Conservation (phyloP, 2,888 invertebrate species). For the Rugalucina vietnamica region DNA sequence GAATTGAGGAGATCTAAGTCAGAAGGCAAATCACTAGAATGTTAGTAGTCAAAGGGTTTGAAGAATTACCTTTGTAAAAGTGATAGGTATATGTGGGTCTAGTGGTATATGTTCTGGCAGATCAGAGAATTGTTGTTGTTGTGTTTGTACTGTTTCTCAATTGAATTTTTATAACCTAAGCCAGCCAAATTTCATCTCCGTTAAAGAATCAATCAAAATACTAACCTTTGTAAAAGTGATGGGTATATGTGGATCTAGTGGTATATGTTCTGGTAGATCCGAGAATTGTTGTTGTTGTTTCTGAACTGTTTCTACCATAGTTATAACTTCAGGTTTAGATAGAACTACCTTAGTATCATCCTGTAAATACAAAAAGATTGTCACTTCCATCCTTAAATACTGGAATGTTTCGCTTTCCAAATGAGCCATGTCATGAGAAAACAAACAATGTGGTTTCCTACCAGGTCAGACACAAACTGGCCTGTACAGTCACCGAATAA, state of each 20-base stretch:
- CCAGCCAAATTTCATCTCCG: no score
- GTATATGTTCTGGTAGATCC: slow-evolving; percentile 86
- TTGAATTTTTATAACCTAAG: no score
- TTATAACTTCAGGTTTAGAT: slow-evolving; percentile 85
- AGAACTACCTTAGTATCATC: slow-evolving; percentile 86
- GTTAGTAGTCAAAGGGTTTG: no score
- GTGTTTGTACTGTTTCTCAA: slow-evolving; percentile 85
- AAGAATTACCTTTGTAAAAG: slow-evolving; percentile 86
- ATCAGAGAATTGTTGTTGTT: slow-evolving; percentile 86
- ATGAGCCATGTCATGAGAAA: no score
- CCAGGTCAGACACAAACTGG: no score
- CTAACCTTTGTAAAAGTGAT: slow-evolving; percentile 87
- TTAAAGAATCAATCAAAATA: no score
- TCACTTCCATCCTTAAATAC: no score
- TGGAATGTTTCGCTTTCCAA: no score
- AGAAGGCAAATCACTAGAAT: no score
- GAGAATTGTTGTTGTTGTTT: slow-evolving; percentile 86
- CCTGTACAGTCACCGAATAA: no score
- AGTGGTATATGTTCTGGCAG: slow-evolving; percentile 86
- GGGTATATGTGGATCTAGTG: slow-evolving; percentile 86
- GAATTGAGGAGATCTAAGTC: no score
- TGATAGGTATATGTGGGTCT: slow-evolving; percentile 86
- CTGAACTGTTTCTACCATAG: slow-evolving; percentile 85
- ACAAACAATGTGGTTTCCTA: no score
- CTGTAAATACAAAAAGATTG: slow-evolving; percentile 65